Evolutionary conservation across 92 coral and sea anemone species (phyloP), one percentile per base, ranked within the genome.

Genomic region (Epizoanthus ramosus): DNA sequence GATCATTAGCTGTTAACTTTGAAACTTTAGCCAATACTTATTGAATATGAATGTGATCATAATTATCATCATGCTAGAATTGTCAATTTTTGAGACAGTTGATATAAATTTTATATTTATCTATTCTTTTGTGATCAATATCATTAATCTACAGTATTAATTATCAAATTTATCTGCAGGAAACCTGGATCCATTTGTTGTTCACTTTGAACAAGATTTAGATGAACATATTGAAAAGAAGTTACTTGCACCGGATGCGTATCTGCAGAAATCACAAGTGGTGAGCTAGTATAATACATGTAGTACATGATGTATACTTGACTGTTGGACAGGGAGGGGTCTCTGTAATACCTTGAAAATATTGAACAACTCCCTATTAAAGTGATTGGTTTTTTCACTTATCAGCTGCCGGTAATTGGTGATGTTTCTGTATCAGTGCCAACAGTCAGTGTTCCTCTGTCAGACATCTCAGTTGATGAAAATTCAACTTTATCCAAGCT

Each of bases 121-220:
- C 13, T 22, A 63, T 12, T 21, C 68, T 8, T 63, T 25, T 63
- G 10, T 63, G 10, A 63, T 23, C 6, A 37, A 1, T 37, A 63
- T 23, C 6, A 37, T 37, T 37, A 6, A 6, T 37, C 43, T 37
- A n/a, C n/a, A n/a, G n/a, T n/a, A 28, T 28, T 28, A 28, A 37
- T 3, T 37, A 37, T 37, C 31, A 8, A 8, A 9, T 25, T 57
- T 4, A 47, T 16, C 52, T 19, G 43, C 53, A 63, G 96, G 67
- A n/a, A 71, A 57, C 16, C 84, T 65, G 65, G 98, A 95, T 53
- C 97, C 97, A 79, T 95, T 95, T 79, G 79, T 80, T n/a, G 89
- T 74, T 25, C 98, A 95, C 69, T 95, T 93, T 93, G 95, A 95
- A 79, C 92, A 93, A 83, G 98, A 95, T 45, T 85, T 95, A 18